Conservation (phyloP, 2,113 vertebrate genomes). For the Aphyosemion australe region DNA sequence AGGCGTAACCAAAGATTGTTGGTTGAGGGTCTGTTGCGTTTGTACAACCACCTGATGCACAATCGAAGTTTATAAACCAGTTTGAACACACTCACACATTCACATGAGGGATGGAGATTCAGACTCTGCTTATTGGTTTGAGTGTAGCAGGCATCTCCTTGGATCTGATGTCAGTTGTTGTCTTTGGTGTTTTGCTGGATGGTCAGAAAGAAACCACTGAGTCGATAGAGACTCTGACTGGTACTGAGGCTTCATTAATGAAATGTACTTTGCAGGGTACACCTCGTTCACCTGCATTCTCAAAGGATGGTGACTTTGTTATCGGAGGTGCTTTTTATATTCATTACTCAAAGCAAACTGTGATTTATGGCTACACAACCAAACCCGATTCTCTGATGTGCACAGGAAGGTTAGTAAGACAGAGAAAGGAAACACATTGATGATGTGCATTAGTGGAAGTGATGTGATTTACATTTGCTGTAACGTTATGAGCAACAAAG, state of each 20-base stretch:
- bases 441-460: no score
- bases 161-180: not conserved
- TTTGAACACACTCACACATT: slow-evolving; percentile 3
- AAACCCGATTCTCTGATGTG: slow-evolving; percentile 60
- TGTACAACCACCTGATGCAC: no score
- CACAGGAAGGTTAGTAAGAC: slow-evolving; percentile 70
- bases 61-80: slow-evolving; percentile 1
- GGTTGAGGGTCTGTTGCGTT: no score
- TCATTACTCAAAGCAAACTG: slow-evolving; percentile 32
- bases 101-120: slow-evolving; percentile 5
- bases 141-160: no score
- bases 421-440: no score
- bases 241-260: slow-evolving; percentile 8
- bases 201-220: not conserved
- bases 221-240: not conserved
- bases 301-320: slow-evolving; percentile 68
- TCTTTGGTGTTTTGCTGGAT: not conserved
- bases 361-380: slow-evolving; percentile 54
- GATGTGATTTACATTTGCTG: no score
- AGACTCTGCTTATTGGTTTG: slow-evolving; percentile 8
- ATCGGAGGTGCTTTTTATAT: slow-evolving; percentile 1
- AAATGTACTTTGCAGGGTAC: slow-evolving; percentile 58
- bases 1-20: no score
- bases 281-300: slow-evolving; percentile 48
- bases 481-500: no score